Conservation (phyloP, 2,797 vertebrate species). For the Champsocephalus gunnari region DNA sequence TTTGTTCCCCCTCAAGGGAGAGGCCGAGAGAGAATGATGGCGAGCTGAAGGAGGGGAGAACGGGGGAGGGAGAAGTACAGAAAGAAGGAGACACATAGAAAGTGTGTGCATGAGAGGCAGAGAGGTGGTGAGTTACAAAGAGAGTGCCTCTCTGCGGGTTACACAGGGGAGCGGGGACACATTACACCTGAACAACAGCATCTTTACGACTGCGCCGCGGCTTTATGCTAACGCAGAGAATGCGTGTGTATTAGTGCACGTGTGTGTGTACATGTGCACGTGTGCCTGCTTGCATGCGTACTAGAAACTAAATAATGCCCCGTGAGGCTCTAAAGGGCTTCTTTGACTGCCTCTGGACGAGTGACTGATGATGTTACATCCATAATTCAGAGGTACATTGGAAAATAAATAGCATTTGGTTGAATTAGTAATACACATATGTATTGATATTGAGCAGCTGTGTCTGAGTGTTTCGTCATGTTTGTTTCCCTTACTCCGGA, state of each 20-base stretch:
- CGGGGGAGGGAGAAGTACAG: conserved; percentile 25
- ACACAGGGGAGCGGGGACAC: conserved; percentile 53
- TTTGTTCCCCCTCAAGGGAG: conserved; percentile 75
- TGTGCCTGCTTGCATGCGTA: background rate
- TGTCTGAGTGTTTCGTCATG: conserved; percentile 24
- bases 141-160: conserved; percentile 45
- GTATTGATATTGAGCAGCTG: conserved; percentile 53
- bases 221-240: conserved; percentile 48
- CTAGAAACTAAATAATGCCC: conserved; percentile 39
- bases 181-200: conserved; percentile 68
- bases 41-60: conserved; percentile 20
- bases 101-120: conserved; percentile 28
- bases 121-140: conserved; percentile 45
- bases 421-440: conserved; percentile 73
- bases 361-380: conserved; percentile 74
- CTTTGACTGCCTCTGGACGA: conserved; percentile 64
- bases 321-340: conserved; percentile 54
- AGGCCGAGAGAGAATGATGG: conserved; percentile 54
- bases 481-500: conserved; percentile 1
- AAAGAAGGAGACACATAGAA: conserved; percentile 7
- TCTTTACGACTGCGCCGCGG: conserved; percentile 47
- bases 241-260: background rate
- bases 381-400: conserved; percentile 73
- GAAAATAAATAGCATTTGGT: conserved; percentile 75
- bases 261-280: background rate